Conservation (phyloP, 2,888 invertebrate species). For the Mycalesis mineus region DNA sequence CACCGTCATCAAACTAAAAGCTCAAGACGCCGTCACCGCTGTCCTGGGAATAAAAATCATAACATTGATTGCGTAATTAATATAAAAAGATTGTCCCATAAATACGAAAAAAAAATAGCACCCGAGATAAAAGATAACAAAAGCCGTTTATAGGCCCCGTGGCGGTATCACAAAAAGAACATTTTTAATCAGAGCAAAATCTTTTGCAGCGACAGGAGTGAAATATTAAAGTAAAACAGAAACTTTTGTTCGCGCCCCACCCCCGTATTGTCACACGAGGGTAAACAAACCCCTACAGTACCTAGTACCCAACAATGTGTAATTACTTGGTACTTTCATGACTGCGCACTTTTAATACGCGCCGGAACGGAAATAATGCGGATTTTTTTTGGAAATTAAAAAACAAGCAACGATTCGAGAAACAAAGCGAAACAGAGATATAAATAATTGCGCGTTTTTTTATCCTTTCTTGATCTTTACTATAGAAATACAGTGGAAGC, state of each 20-base stretch:
- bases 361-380: conserved; percentile 2
- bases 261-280: conserved; percentile 43
- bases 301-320: conserved; percentile 41
- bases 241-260: conserved; percentile 48
- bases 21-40: too few species aligned
- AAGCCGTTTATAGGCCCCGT: conserved; percentile 30
- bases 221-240: conserved; percentile 68
- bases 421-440: too few species aligned
- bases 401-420: not conserved
- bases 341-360: conserved; percentile 32
- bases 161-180: conserved; percentile 40
- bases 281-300: conserved; percentile 27
- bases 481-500: too few species aligned
- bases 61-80: not conserved
- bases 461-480: too few species aligned
- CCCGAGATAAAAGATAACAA: conserved; percentile 22
- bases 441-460: too few species aligned
- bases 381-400: conserved; percentile 4
- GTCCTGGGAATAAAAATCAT: not conserved
- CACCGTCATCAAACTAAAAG: too few species aligned
- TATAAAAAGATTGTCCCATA: conserved; percentile 8
- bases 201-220: conserved; percentile 56
- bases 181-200: conserved; percentile 57
- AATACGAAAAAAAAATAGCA: conserved; percentile 1
- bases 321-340: conserved; percentile 59